Conservation (phyloP, 2,797 vertebrate genomes). For the Craterocephalus amniculus region DNA sequence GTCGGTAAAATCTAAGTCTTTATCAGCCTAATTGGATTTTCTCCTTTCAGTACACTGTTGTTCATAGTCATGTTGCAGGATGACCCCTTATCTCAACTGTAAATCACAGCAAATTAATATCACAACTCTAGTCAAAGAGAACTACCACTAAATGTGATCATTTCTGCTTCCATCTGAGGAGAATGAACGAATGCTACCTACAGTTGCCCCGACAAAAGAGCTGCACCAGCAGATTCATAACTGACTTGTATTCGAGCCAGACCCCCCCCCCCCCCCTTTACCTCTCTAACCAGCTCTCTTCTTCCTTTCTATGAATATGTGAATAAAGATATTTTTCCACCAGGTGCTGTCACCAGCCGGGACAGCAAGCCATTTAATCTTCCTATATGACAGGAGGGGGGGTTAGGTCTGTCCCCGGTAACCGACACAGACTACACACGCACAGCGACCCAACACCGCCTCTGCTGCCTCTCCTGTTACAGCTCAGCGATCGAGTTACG, state of each 20-base stretch:
- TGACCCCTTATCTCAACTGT: neutral
- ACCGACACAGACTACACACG: slow-evolving; percentile 54
- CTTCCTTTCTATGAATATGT: slow-evolving; percentile 67
- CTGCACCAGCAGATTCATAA: slow-evolving; percentile 73
- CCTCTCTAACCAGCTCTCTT: slow-evolving; percentile 34
- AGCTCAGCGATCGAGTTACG: slow-evolving; percentile 82
- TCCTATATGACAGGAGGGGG: slow-evolving; percentile 69
- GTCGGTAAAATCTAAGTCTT: neutral
- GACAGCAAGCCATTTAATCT: slow-evolving; percentile 79
- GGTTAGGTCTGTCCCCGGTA: slow-evolving; percentile 67
- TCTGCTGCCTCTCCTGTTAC: slow-evolving; percentile 80
- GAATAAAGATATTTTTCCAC: slow-evolving; percentile 76
- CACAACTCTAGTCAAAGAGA: neutral
- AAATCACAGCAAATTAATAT: slow-evolving; percentile 16
- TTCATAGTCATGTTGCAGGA: neutral
- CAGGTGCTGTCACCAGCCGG: slow-evolving; percentile 73
- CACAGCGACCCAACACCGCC: slow-evolving; percentile 71
- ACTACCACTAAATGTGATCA: slow-evolving; percentile 10
- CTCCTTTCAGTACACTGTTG: neutral
- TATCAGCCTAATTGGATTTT: neutral
- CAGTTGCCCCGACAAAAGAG: slow-evolving; percentile 63
- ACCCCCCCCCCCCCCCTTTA: slow-evolving; percentile 46
- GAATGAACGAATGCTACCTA: slow-evolving; percentile 60
- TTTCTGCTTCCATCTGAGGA: slow-evolving; percentile 38
- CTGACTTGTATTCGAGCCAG: slow-evolving; percentile 59